A percentile compares a stretch with the other conserved stretches of the same genome.
Evolutionary conservation across 2,888 invertebrate species (phyloP).

Genomic region (Leptopterna dolabrata): DNA sequence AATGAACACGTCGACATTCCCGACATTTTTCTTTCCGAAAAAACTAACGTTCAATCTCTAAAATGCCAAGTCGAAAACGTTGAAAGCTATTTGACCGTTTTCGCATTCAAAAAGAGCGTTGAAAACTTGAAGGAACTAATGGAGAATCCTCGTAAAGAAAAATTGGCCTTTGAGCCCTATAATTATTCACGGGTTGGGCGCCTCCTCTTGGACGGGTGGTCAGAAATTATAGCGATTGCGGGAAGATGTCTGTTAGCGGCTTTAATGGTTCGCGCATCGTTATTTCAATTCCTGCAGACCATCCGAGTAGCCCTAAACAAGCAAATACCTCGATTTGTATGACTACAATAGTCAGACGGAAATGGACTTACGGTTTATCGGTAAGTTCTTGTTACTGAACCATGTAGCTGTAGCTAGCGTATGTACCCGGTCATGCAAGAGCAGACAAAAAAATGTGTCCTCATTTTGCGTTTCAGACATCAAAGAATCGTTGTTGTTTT

Average conservation of each 20-base stretch:
- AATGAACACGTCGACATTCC: not conserved
- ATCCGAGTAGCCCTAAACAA: no score
- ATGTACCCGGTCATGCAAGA: no score
- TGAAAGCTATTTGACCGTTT: slow-evolving; percentile 3
- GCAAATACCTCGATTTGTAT: no score
- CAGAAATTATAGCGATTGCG: not conserved
- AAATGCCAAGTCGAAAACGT: not conserved
- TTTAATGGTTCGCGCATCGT: not conserved
- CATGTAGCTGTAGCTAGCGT: no score
- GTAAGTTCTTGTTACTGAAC: no score
- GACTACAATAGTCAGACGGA: no score
- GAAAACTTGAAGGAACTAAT: not conserved
- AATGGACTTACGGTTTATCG: no score
- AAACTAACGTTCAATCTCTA: not conserved
- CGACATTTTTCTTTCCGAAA: not conserved
- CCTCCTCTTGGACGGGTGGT: not conserved
- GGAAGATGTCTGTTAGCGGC: not conserved
- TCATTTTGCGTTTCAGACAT: no score
- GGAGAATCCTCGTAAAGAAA: not conserved
- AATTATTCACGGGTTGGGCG: not conserved
- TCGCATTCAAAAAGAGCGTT: not conserved
- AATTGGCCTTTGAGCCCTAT: not conserved
- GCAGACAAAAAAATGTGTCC: no score
- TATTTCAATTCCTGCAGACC: not conserved
- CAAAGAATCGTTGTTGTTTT: no score